A percentile compares a stretch with the other conserved stretches of the same genome.
phyloP scores from a whole-genome alignment of 2,797 vertebrate genomes.

The Danio tinwini region DNA sequence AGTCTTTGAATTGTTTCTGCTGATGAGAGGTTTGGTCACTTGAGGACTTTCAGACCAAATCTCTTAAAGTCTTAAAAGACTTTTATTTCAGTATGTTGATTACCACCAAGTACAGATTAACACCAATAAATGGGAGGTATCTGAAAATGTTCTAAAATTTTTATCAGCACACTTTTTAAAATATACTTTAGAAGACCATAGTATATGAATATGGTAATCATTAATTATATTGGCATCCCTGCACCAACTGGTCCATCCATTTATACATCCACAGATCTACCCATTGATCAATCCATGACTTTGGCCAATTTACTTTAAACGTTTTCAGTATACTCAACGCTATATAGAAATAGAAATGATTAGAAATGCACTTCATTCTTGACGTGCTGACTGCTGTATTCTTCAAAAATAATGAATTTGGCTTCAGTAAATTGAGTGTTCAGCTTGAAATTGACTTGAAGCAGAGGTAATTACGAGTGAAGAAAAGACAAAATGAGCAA shows the following conservation, averaged over 20 bases:
- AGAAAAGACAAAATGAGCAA: conserved; percentile 41
- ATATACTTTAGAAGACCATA: background rate
- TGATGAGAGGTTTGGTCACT: too few species aligned
- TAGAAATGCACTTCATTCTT: conserved; percentile 15
- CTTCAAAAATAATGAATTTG: conserved; percentile 16
- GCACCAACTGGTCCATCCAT: background rate
- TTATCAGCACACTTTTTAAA: too few species aligned
- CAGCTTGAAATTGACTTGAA: conserved; percentile 29
- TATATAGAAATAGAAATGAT: background rate
- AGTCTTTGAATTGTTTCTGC: too few species aligned
- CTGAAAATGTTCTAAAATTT: too few species aligned
- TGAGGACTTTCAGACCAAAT: too few species aligned
- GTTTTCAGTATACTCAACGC: background rate
- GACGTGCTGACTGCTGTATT: conserved; percentile 21
- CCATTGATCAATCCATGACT: background rate
- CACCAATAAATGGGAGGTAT: too few species aligned
- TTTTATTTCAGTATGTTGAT: too few species aligned
- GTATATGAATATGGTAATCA: background rate
- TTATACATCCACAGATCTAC: background rate
- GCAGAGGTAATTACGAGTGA: conserved; percentile 42
- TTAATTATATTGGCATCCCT: background rate
- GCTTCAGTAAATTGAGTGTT: conserved; percentile 28
- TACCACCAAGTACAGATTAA: too few species aligned
- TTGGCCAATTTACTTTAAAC: conserved; percentile 1
- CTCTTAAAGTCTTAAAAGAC: too few species aligned